Evolutionary conservation across 2,888 invertebrate species (phyloP).

Genomic region (Dichetophora obliterata): DNA sequence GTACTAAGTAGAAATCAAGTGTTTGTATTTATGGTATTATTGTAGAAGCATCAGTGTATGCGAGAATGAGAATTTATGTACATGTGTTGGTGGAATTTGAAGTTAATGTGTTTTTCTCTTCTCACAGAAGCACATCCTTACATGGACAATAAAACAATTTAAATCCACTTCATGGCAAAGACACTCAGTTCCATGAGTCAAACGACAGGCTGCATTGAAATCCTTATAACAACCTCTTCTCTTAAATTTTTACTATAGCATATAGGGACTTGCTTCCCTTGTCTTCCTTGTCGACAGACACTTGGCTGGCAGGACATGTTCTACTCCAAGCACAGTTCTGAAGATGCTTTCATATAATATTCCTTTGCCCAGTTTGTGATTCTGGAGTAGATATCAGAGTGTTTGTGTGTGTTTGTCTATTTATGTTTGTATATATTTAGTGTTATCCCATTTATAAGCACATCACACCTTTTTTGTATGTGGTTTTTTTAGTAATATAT

Average conservation of each 20-base stretch:
- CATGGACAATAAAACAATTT: conserved; percentile 1
- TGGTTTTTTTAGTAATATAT: too few relatives aligned
- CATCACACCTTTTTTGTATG: too few relatives aligned
- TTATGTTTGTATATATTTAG: too few relatives aligned
- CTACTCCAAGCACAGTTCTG: background rate
- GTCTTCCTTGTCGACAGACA: background rate
- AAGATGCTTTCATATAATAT: background rate
- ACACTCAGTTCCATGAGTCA: background rate
- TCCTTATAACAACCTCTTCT: too few relatives aligned
- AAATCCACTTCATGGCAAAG: background rate
- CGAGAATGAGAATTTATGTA: background rate
- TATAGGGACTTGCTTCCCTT: background rate
- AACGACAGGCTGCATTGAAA: too few relatives aligned
- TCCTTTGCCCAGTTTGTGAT: background rate
- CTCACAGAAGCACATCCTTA: background rate
- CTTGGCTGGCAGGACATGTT: too few relatives aligned
- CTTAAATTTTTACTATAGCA: too few relatives aligned
- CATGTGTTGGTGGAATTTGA: background rate
- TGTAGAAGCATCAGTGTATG: background rate
- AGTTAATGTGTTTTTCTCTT: background rate
- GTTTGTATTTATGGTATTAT: background rate
- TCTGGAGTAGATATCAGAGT: background rate
- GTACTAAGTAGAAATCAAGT: conserved; percentile 7
- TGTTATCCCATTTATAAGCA: too few relatives aligned
- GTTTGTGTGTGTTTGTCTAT: too few relatives aligned